phyloP scores from a whole-genome alignment of 2,797 vertebrate genomes.

The Balearica regulorum region DNA sequence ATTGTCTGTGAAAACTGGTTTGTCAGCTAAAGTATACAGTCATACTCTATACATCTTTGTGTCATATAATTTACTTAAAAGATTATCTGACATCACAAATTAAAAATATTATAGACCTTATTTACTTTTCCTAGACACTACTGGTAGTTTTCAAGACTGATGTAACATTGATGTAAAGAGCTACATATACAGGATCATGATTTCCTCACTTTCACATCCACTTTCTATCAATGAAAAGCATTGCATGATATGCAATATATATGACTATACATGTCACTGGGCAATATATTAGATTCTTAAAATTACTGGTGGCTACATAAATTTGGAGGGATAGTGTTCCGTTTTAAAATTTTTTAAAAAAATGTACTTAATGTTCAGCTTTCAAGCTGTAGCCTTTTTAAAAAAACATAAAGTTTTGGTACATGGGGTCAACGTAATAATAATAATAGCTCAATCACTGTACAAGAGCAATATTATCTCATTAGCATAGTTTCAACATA shows the following conservation, averaged over 20 bases:
- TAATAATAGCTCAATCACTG: background rate
- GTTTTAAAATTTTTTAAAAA: background rate
- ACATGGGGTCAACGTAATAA: background rate
- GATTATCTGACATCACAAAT: rapidly evolving
- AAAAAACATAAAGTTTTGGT: background rate
- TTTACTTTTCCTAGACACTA: background rate
- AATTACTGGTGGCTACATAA: background rate
- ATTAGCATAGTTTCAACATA: background rate
- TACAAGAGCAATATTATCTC: background rate
- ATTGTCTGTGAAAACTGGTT: background rate
- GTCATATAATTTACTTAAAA: background rate
- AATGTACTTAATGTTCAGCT: background rate
- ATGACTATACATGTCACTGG: background rate
- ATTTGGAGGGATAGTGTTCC: background rate
- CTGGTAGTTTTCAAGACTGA: background rate
- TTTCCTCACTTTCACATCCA: background rate
- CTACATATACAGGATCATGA: background rate
- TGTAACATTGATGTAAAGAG: background rate
- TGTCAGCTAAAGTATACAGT: background rate
- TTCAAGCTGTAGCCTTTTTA: background rate
- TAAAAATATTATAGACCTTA: rapidly evolving
- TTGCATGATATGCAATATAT: background rate
- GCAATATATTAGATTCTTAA: background rate
- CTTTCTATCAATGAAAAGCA: background rate
- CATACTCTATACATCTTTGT: background rate